Conservation (phyloP, 2,797 vertebrate genomes). For the Thamnophis elegans region DNA sequence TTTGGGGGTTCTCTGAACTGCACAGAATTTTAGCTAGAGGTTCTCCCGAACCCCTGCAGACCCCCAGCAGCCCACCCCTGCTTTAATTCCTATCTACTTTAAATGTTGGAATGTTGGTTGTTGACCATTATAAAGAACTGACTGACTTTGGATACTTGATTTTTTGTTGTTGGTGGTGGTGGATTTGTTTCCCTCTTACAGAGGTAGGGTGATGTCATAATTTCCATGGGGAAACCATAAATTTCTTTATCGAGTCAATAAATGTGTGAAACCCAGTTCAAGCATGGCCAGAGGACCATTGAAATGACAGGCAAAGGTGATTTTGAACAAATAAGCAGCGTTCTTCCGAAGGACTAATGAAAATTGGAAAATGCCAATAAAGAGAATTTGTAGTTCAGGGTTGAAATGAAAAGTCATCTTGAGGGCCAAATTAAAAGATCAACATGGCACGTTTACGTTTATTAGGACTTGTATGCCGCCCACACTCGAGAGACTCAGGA, state of each 20-base stretch:
- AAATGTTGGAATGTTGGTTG: not conserved
- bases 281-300: not conserved
- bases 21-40: too few relatives aligned
- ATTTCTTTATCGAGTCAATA: not conserved
- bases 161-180: not conserved
- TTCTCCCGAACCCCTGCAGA: too few relatives aligned
- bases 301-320: not conserved
- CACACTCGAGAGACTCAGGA: too few relatives aligned
- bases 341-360: not conserved
- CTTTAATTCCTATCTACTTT: not conserved
- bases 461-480: too few relatives aligned
- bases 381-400: not conserved
- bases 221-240: not conserved
- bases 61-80: too few relatives aligned
- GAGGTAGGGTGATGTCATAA: not conserved
- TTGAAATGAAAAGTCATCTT: not conserved
- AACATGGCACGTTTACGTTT: too few relatives aligned
- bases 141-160: not conserved
- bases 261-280: not conserved
- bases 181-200: not conserved
- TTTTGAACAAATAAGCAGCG: not conserved
- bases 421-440: not conserved
- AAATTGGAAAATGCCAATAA: not conserved
- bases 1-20: too few relatives aligned
- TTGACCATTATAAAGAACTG: not conserved